Evolutionary conservation across 2,113 vertebrate species (phyloP).

Genomic region (Myotis brandtii): DNA sequence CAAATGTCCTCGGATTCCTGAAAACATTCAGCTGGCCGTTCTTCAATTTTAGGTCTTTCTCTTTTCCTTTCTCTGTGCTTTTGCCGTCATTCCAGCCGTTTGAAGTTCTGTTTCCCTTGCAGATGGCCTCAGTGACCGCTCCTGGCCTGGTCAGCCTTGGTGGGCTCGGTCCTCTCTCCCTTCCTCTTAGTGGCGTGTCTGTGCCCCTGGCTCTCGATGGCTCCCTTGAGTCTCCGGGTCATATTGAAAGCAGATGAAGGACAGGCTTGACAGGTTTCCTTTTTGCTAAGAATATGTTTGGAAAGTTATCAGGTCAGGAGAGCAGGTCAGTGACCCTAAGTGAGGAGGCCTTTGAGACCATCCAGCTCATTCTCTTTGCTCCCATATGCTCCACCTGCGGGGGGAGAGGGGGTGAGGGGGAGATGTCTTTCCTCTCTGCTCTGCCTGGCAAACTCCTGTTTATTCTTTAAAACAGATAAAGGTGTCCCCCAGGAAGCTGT

Average conservation of each 20-base stretch:
- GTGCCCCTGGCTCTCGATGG: accelerated
- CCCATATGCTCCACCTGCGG: background rate
- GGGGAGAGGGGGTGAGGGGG: no score
- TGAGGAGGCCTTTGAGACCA: background rate
- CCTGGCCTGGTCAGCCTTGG: no score
- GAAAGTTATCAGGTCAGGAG: background rate
- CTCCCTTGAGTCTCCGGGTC: background rate
- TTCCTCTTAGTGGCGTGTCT: background rate
- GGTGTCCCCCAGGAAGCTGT: background rate
- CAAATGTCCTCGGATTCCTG: background rate
- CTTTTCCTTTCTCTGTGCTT: background rate
- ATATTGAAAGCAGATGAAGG: background rate
- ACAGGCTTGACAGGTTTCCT: background rate
- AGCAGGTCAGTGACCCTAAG: background rate
- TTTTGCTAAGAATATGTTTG: background rate
- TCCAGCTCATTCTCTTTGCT: background rate
- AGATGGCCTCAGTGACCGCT: background rate
- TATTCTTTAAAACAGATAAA: background rate
- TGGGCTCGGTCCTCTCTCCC: background rate
- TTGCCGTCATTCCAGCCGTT: background rate
- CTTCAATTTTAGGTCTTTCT: background rate
- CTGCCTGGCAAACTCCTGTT: background rate
- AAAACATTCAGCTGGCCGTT: background rate
- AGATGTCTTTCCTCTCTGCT: background rate
- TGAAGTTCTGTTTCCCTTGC: background rate